phyloP scores from a whole-genome alignment of 2,797 vertebrate species.

The Tauraco hartlaubi region DNA sequence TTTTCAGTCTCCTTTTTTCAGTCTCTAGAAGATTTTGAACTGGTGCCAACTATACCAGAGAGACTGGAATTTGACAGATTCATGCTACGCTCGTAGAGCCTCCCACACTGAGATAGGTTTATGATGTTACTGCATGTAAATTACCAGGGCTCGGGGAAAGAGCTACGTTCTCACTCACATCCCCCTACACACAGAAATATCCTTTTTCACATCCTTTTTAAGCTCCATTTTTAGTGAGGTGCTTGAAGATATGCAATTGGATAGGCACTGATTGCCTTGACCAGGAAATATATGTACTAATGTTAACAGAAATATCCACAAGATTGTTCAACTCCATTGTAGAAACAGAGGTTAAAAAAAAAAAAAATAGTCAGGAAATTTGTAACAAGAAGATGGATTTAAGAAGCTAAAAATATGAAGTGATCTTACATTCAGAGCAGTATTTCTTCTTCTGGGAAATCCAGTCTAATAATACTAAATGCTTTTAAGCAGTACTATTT shows the following conservation, averaged over 20 bases:
- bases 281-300: neutral
- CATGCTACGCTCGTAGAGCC: neutral
- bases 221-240: neutral
- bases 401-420: constrained; percentile 25
- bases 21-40: neutral
- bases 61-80: constrained; percentile 31
- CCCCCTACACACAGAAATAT: neutral
- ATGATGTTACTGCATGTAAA: constrained; percentile 1
- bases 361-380: neutral
- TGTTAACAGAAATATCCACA: neutral
- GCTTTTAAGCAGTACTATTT: neutral
- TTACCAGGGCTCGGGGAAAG: neutral
- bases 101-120: constrained; percentile 37
- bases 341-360: neutral
- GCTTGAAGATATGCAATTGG: neutral
- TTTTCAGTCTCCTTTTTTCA: neutral
- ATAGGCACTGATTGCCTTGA: neutral
- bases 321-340: neutral
- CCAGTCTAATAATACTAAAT: constrained; percentile 1
- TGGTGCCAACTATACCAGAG: neutral
- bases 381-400: constrained; percentile 40
- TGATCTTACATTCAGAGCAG: neutral
- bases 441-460: constrained; percentile 18
- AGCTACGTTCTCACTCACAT: neutral
- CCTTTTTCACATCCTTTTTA: neutral